Evolutionary conservation across 2,113 vertebrate genomes (phyloP).

Genomic region (Mastomys coucha): DNA sequence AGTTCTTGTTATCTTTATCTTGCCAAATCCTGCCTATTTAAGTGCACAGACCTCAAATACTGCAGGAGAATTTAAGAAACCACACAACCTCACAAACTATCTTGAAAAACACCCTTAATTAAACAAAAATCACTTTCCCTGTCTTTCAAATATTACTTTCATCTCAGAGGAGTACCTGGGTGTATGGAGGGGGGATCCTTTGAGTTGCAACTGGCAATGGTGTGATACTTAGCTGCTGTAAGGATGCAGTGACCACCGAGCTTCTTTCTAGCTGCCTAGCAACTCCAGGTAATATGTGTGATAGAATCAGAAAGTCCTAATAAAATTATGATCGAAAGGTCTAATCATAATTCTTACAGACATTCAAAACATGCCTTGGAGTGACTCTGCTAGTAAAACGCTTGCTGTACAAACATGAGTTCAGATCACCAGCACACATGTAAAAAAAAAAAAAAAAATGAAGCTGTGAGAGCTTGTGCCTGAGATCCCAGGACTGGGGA

Average conservation of each 20-base stretch:
- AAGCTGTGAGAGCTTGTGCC: too few species aligned
- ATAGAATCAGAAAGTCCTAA: slow-evolving; percentile 82
- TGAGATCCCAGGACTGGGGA: not conserved
- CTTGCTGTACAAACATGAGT: not conserved
- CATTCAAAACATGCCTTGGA: not conserved
- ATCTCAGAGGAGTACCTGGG: slow-evolving; percentile 81
- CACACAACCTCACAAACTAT: slow-evolving; percentile 79
- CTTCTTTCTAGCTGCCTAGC: slow-evolving; percentile 73
- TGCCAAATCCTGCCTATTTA: slow-evolving; percentile 73
- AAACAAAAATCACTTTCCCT: slow-evolving; percentile 81
- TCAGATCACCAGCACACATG: not conserved
- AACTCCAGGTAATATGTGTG: slow-evolving; percentile 83
- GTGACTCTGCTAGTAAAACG: not conserved
- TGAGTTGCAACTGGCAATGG: slow-evolving; percentile 82
- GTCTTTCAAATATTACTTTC: slow-evolving; percentile 81
- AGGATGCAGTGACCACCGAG: slow-evolving; percentile 1
- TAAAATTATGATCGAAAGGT: slow-evolving; percentile 78
- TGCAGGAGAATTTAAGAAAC: slow-evolving; percentile 60
- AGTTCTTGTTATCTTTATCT: slow-evolving; percentile 82
- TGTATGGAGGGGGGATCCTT: slow-evolving; percentile 63
- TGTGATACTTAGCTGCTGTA: slow-evolving; percentile 81
- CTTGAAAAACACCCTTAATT: slow-evolving; percentile 77
- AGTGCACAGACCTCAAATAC: slow-evolving; percentile 72
- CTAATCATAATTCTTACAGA: slow-evolving; percentile 73
- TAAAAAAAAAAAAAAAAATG: not conserved